phyloP scores from a whole-genome alignment of 2,113 vertebrate genomes.

The Deroptyus accipitrinus region DNA sequence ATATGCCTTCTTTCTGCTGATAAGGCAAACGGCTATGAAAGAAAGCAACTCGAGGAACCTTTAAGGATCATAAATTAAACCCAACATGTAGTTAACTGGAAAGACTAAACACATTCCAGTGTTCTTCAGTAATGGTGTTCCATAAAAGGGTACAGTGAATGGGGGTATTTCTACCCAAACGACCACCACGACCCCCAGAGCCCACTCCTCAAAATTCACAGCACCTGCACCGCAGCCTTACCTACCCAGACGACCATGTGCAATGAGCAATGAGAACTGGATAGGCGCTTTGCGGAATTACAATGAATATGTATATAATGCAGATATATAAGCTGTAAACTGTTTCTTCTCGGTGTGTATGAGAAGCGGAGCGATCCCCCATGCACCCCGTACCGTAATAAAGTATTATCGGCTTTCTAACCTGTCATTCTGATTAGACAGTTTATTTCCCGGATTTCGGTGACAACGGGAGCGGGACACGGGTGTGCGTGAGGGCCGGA shows the following conservation, averaged over 20 bases:
- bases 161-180: not conserved
- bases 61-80: not conserved
- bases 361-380: not conserved
- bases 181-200: not conserved
- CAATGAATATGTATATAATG: not conserved
- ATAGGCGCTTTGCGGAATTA: not conserved
- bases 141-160: not conserved
- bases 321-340: not conserved
- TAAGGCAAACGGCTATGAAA: not conserved
- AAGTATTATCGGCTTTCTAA: not conserved
- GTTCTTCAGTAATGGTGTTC: not conserved
- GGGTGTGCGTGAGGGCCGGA: accelerated
- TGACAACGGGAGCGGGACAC: accelerated
- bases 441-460: not conserved
- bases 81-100: not conserved
- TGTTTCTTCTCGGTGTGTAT: not conserved
- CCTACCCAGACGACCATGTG: not conserved
- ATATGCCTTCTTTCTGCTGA: not conserved
- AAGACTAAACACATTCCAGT: not conserved
- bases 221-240: not conserved
- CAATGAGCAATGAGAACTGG: not conserved
- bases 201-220: not conserved
- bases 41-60: not conserved
- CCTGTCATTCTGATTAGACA: not conserved
- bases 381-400: not conserved